Conservation (phyloP, 53 echinoderm and acorn worm species). For the Luidia sarsii region DNA sequence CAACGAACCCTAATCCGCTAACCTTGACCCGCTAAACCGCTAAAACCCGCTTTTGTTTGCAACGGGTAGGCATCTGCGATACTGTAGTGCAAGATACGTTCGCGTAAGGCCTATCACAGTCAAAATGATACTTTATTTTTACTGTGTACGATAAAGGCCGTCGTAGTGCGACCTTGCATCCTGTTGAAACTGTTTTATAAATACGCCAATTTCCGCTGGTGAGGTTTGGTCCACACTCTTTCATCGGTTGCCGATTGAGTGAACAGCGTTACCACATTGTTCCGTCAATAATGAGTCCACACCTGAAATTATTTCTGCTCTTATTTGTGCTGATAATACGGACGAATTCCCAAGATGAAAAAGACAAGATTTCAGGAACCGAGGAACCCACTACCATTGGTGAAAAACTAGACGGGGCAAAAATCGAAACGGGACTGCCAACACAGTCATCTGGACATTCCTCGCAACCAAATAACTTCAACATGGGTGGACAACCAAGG, state of each 20-base stretch:
- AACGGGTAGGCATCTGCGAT: too few species aligned
- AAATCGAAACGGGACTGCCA: neutral
- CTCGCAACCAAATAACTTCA: neutral
- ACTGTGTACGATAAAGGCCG: constrained; percentile 1
- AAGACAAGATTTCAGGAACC: neutral
- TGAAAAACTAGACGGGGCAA: neutral
- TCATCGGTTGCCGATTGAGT: too few species aligned
- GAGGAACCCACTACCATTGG: constrained; percentile 2
- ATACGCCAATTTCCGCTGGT: neutral
- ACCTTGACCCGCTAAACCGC: too few species aligned
- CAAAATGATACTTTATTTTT: too few species aligned
- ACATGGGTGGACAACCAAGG: neutral
- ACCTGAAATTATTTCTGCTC: neutral
- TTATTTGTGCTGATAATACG: neutral
- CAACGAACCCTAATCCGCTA: too few species aligned
- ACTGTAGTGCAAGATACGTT: too few species aligned
- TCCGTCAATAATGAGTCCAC: too few species aligned
- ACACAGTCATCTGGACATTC: neutral
- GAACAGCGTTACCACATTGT: too few species aligned
- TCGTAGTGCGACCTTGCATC: neutral
- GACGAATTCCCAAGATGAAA: constrained; percentile 2
- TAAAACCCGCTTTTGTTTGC: too few species aligned
- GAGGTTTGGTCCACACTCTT: constrained; percentile 2
- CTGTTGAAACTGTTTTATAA: too few species aligned
- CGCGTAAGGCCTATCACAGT: too few species aligned